These are phyloP conservation scores for Fukomys damarensis DNA, from an alignment of 2,113 vertebrate genomes.

Conservation along the genomic window DNA sequence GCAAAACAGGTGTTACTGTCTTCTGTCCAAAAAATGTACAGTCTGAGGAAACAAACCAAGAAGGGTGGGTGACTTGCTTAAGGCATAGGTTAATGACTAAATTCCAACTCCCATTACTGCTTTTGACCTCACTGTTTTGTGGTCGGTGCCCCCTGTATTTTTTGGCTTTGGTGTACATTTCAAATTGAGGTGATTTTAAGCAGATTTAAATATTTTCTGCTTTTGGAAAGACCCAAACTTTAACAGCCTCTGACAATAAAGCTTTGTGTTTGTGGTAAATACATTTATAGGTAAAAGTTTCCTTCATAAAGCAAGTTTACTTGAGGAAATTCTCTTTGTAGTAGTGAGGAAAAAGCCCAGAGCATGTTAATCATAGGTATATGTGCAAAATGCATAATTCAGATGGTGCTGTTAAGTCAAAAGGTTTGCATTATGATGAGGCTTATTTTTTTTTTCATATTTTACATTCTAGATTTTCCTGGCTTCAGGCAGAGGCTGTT, in stretches of 20 bases:
- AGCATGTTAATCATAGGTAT: conserved; percentile 41
- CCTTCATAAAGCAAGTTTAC: conserved; percentile 50
- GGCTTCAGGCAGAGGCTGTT: conserved; percentile 57
- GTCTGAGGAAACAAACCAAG: background rate
- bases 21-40: background rate
- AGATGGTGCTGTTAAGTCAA: conserved; percentile 50
- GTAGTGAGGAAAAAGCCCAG: background rate
- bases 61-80: background rate
- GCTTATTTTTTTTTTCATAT: conserved; percentile 54
- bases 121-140: conserved; percentile 20
- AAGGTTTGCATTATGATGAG: conserved; percentile 60
- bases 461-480: conserved; percentile 63
- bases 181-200: conserved; percentile 38
- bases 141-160: background rate
- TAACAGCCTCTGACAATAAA: conserved; percentile 17
- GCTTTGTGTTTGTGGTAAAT: background rate
- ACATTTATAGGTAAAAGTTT: conserved; percentile 27
- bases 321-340: conserved; percentile 38
- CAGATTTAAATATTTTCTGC: conserved; percentile 39
- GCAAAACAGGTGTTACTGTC: background rate
- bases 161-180: conserved; percentile 26
- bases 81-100: background rate
- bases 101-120: background rate
- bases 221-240: conserved; percentile 39
- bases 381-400: conserved; percentile 62